Evolutionary conservation across 2,888 invertebrate species (phyloP).

Genomic region (Plebejus argus): DNA sequence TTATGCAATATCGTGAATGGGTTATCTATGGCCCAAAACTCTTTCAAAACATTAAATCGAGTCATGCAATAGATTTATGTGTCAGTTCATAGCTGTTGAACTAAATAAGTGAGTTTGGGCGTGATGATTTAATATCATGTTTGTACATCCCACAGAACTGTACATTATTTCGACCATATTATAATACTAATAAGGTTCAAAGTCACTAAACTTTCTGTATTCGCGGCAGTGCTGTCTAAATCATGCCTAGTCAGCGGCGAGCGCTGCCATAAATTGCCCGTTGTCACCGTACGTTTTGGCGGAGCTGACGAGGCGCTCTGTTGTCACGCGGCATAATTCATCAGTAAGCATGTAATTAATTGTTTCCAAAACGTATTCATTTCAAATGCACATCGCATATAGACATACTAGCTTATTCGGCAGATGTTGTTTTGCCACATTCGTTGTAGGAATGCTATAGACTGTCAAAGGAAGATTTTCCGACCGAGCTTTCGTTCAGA

Average conservation of each 20-base stretch:
- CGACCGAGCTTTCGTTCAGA: no score
- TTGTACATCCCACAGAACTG: not conserved
- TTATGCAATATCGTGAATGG: not conserved
- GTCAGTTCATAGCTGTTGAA: conserved; percentile 5
- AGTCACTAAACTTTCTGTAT: not conserved
- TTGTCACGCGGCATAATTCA: conserved; percentile 27
- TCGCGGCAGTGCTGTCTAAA: not conserved
- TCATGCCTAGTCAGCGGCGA: conserved; percentile 26
- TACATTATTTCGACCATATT: not conserved
- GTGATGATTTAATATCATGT: conserved; percentile 24
- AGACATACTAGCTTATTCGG: no score
- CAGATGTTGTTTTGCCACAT: no score
- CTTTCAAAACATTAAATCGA: not conserved
- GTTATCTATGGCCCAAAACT: not conserved
- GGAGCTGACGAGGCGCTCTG: conserved; percentile 23
- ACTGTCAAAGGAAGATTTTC: no score
- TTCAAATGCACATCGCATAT: not conserved
- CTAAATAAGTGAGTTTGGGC: conserved; percentile 19
- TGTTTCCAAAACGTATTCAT: conserved; percentile 17
- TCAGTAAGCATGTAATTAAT: conserved; percentile 20
- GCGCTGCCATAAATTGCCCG: conserved; percentile 23
- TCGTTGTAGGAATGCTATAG: no score
- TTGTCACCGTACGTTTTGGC: conserved; percentile 8
- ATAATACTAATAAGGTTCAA: not conserved
- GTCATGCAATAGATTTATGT: not conserved